A percentile compares a stretch with the other conserved stretches of the same genome.
These are phyloP conservation scores for Orthosia incerta DNA, from an alignment of 2,888 invertebrate genomes.

Conservation along the genomic window DNA sequence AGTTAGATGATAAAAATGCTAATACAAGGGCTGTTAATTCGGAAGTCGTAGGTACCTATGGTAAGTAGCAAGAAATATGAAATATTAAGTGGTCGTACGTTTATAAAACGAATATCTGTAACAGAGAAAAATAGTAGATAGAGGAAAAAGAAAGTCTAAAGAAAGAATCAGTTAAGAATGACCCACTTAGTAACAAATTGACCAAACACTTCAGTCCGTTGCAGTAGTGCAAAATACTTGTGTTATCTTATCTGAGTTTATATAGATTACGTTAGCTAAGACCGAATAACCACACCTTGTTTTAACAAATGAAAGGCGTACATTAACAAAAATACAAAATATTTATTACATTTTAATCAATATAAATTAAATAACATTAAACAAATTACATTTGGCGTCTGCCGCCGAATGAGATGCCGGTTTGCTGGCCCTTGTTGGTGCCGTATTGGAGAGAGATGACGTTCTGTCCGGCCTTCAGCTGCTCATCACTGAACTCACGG, in stretches of 20 bases:
- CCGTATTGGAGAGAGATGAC: slow-evolving; percentile 99
- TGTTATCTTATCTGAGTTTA: slow-evolving; percentile 64
- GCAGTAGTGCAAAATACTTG: slow-evolving; percentile 38
- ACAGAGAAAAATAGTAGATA: no score
- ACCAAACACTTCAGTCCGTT: slow-evolving; percentile 22
- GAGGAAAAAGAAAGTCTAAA: slow-evolving; percentile 3
- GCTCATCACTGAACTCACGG: slow-evolving; percentile 97
- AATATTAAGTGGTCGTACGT: no score
- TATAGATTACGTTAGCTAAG: slow-evolving; percentile 54
- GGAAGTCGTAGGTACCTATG: background rate
- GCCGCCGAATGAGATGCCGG: slow-evolving; percentile 98
- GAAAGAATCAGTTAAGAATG: slow-evolving; percentile 7
- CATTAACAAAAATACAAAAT: slow-evolving; percentile 77
- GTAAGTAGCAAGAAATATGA: background rate
- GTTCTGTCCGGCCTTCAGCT: slow-evolving; percentile 97
- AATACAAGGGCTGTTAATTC: slow-evolving; percentile 5
- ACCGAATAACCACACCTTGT: slow-evolving; percentile 69
- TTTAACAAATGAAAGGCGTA: slow-evolving; percentile 66
- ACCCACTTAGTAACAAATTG: slow-evolving; percentile 25
- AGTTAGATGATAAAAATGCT: slow-evolving; percentile 14
- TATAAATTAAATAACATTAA: slow-evolving; percentile 64
- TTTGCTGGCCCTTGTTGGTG: slow-evolving; percentile 98
- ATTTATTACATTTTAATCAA: slow-evolving; percentile 76
- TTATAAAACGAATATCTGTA: no score
- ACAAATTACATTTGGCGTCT: slow-evolving; percentile 97